A percentile compares a stretch with the other conserved stretches of the same genome.
Evolutionary conservation across 2,888 invertebrate genomes (phyloP).

Genomic region (Entomobrya proxima): DNA sequence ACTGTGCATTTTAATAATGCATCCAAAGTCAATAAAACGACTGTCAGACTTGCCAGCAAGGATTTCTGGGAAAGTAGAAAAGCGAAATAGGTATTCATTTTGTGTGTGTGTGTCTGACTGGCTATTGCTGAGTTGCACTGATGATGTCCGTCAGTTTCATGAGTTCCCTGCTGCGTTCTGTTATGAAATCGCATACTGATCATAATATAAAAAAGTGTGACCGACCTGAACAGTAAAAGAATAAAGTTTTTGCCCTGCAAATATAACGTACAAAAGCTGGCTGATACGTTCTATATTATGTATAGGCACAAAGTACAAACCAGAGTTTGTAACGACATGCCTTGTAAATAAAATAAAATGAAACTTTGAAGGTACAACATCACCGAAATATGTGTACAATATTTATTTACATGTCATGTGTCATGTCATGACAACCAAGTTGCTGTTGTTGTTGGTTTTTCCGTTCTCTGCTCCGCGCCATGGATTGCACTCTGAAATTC

Average conservation of each 20-base stretch:
- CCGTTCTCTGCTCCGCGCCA: not conserved
- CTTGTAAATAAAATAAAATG: no score
- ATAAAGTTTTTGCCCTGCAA: not conserved
- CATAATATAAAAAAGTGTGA: constrained; percentile 32
- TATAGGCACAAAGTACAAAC: no score
- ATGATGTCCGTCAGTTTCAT: constrained; percentile 50
- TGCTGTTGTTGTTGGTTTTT: not conserved
- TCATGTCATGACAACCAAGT: constrained; percentile 3
- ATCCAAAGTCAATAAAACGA: no score
- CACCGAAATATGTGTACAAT: no score
- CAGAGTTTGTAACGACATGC: no score
- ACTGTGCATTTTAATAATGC: no score
- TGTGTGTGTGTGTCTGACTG: constrained; percentile 8
- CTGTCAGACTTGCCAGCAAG: no score
- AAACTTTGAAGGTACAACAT: no score
- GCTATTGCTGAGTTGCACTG: not conserved
- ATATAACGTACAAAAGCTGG: no score
- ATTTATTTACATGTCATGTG: constrained; percentile 14
- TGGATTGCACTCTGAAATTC: not conserved
- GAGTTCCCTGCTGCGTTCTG: constrained; percentile 51
- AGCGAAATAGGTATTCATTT: not conserved
- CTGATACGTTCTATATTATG: no score
- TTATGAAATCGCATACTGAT: constrained; percentile 50
- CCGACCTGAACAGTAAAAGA: not conserved
- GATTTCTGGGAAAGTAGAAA: not conserved